Base-by-base conservation (phyloP, 2,888 invertebrate genomes). In the Leptarthrus brevirostris region DNA sequence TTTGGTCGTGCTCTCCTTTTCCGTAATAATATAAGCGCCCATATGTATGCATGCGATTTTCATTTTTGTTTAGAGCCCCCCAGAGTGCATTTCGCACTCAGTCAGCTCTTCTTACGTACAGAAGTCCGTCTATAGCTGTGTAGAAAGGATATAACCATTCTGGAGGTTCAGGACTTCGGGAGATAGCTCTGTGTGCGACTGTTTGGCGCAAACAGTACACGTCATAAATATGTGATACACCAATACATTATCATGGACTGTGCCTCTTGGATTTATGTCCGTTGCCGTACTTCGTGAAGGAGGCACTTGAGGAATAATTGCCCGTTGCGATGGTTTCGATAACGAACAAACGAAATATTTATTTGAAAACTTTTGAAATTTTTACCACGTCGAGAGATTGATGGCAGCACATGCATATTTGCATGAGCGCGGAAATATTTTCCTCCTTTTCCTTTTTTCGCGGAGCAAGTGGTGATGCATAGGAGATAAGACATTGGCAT, bases 31-130 rank as follows among this genome's bases (percentile, higher is more conserved):
- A 75, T 81, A 83, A 82, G 84, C 84, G 84, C 84, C 84, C 84
- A 84, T 84, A 84, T 83, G 84, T 84, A 84, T 84, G 83, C 84
- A 83, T 84, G 84, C 84, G 84, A 84, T 84, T 84, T 84, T 85
- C 83, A 84, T 85, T 85, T 84, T 84, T 83, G 83, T 85, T 84
- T 85, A 85, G 82, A 82, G 84, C 85, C 82, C 85, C 85, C 85
- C 78, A 83, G 85, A 83, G 85, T 84, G 84, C 84, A 84, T 85
- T 85, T 85, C 85, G 83, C 84, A 84, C 84, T 84, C 84, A 80
- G 80, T 79, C 80, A 79, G 77, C 30, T 34, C 71, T 71, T 40
- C 69, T 52, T 52, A 69, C 20, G 18, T 18, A 52, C 69, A 69
- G 30, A 5, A 30, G n/a, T 30, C 14, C 2, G 30, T 49, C 26